phyloP scores from a whole-genome alignment of 2,888 invertebrate genomes.

The Tethea ocularis region DNA sequence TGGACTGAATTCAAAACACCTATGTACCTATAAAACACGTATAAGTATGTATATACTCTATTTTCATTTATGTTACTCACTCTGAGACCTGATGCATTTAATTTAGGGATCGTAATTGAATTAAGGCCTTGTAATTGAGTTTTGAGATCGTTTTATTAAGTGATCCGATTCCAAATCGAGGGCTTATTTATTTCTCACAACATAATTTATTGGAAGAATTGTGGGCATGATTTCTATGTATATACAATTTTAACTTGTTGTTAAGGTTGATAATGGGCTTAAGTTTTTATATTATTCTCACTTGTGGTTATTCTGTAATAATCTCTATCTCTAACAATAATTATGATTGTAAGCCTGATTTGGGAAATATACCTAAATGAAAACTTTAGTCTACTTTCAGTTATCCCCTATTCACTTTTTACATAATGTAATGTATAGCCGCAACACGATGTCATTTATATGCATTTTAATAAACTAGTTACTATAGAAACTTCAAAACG shows the following conservation, averaged over 20 bases:
- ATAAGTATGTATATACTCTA: neutral
- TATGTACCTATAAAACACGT: neutral
- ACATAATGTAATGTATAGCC: too few relatives aligned
- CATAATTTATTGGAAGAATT: neutral
- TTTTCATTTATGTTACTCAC: slow-evolving; percentile 2
- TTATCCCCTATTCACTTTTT: too few relatives aligned
- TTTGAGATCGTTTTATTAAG: slow-evolving; percentile 6
- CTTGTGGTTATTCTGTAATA: neutral
- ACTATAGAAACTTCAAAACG: too few relatives aligned
- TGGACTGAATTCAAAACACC: neutral
- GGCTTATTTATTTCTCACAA: neutral
- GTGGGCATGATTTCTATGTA: neutral
- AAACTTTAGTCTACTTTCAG: too few relatives aligned
- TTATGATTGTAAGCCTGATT: too few relatives aligned
- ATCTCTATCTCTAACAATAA: neutral
- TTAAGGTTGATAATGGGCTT: neutral
- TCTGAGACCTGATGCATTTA: slow-evolving; percentile 7
- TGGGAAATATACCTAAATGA: too few relatives aligned
- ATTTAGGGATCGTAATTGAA: neutral
- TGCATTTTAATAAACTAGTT: too few relatives aligned
- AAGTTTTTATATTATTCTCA: neutral
- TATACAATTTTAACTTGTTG: neutral
- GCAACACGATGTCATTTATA: too few relatives aligned
- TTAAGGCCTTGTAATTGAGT: slow-evolving; percentile 6
- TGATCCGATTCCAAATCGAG: neutral